phyloP scores from a whole-genome alignment of 2,888 invertebrate genomes.

The Drosophila monieri region DNA sequence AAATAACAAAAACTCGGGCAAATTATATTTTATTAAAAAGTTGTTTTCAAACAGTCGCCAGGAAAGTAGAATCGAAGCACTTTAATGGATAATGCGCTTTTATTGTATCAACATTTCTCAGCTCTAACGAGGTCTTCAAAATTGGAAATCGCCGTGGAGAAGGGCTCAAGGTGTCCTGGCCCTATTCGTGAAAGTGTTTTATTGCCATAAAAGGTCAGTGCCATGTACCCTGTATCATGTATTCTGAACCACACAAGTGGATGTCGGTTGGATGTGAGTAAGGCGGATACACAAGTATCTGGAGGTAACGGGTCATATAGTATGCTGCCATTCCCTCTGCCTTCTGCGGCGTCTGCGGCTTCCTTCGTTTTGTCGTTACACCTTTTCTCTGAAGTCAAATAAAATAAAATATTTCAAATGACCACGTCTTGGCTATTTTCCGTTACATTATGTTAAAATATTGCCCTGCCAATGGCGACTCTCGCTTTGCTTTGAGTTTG shows the following conservation, averaged over 20 bases:
- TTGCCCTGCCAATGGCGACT: conserved; percentile 62
- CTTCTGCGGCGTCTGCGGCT: conserved; percentile 40
- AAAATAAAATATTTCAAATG: conserved; percentile 79
- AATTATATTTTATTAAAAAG: not conserved
- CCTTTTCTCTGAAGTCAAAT: conserved; percentile 66
- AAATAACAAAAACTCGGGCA: too few species aligned
- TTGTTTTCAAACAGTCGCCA: too few species aligned
- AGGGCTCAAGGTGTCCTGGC: conserved; percentile 6
- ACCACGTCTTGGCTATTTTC: conserved; percentile 79
- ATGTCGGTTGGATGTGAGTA: not conserved
- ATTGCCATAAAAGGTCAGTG: conserved; percentile 2
- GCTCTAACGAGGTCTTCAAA: conserved; percentile 5
- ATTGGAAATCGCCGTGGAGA: conserved; percentile 7
- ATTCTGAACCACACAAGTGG: not conserved
- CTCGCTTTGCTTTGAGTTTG: conserved; percentile 9
- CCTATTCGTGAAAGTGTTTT: not conserved
- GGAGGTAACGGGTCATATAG: conserved; percentile 37
- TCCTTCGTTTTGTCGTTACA: conserved; percentile 49
- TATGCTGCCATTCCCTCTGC: not conserved
- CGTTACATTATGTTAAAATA: conserved; percentile 80
- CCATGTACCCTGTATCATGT: not conserved
- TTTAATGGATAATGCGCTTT: not conserved
- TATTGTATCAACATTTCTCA: not conserved
- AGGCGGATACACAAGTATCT: conserved; percentile 10
- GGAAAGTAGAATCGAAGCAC: not conserved